Evolutionary conservation across 2,888 invertebrate species (phyloP).

Genomic region (Nomada hirtipes): DNA sequence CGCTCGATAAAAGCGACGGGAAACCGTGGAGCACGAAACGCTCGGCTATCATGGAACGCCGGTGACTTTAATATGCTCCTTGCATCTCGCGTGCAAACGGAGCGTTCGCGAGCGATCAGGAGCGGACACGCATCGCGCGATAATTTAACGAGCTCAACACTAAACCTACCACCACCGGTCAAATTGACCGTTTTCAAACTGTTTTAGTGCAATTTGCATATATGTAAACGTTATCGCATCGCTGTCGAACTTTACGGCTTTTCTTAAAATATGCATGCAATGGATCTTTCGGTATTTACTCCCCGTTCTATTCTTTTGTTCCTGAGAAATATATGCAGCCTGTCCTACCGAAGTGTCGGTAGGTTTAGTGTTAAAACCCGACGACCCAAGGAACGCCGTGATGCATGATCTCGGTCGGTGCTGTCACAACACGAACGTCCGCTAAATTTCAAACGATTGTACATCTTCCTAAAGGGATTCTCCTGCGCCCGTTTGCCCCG

Average conservation of each 20-base stretch:
- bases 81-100: not conserved
- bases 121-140: constrained; percentile 27
- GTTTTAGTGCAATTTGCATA: no score
- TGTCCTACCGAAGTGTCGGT: no score
- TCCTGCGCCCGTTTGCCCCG: not conserved
- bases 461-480: constrained; percentile 65
- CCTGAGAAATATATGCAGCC: no score
- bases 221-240: no score
- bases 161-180: no score
- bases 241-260: no score
- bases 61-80: no score
- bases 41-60: not conserved
- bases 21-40: constrained; percentile 5
- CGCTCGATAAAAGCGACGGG: not conserved
- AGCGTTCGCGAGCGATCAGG: constrained; percentile 20
- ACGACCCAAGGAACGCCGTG: constrained; percentile 55
- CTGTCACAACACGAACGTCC: constrained; percentile 75
- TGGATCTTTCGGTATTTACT: no score
- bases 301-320: no score
- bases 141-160: constrained; percentile 54
- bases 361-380: not conserved
- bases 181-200: no score
- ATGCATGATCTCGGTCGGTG: constrained; percentile 69
- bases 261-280: no score
- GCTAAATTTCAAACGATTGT: constrained; percentile 75